Evolutionary conservation across 2,888 invertebrate species (phyloP).

Genomic region (Luperina nickerlii): DNA sequence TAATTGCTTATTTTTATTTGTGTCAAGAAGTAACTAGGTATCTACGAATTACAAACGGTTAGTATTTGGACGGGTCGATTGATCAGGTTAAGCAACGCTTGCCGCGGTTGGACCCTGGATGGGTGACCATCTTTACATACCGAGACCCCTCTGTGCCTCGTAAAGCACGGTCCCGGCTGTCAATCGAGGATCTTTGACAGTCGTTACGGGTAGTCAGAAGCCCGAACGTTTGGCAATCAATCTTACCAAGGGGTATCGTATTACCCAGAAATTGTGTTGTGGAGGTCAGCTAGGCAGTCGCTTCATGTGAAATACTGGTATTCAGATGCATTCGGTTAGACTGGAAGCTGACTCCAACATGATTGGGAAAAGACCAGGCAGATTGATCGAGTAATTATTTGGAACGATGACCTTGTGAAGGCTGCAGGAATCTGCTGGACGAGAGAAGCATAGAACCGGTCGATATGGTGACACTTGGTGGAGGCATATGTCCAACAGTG

Average conservation of each 20-base stretch:
- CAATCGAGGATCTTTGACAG: neutral
- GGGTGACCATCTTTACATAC: neutral
- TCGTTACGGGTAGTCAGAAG: neutral
- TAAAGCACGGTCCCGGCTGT: neutral
- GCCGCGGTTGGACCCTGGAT: neutral
- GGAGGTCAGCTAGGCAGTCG: neutral
- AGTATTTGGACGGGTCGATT: neutral
- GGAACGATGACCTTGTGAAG: neutral
- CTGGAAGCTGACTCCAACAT: neutral
- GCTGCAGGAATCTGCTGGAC: neutral
- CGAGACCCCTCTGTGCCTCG: neutral
- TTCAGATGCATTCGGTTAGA: neutral
- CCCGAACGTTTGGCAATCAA: neutral
- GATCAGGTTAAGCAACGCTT: neutral
- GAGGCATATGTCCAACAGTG: neutral
- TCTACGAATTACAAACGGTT: neutral
- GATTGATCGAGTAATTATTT: neutral
- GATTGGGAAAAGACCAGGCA: neutral
- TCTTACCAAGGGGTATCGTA: neutral
- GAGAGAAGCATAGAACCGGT: neutral
- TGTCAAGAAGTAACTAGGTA: neutral
- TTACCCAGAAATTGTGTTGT: neutral
- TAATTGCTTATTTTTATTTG: conserved; percentile 2
- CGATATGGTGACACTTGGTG: no score
- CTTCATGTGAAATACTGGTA: neutral